A percentile compares a stretch with the other conserved stretches of the same genome.
phyloP scores from a whole-genome alignment of 2,113 vertebrate species.

The Lepus americanus region DNA sequence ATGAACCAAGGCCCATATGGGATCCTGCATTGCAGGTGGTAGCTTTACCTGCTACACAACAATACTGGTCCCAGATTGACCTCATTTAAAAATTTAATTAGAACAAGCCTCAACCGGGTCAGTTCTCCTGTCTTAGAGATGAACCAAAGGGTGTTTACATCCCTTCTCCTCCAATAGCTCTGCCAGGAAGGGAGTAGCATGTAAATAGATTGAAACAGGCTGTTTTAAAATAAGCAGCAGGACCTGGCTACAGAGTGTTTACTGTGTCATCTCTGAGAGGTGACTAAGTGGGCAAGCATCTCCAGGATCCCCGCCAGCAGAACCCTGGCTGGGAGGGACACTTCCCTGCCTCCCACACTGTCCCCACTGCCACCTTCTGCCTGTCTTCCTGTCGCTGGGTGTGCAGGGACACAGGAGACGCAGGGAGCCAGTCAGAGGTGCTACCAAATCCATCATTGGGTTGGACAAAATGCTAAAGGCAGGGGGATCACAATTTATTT shows the following conservation, averaged over 20 bases:
- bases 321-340: not conserved
- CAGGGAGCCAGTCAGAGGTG: not conserved
- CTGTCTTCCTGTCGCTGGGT: not conserved
- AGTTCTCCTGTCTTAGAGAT: not conserved
- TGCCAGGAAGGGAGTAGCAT: conserved; percentile 14
- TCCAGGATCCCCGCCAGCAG: not conserved
- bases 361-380: not conserved
- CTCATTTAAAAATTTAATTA: not conserved
- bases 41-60: too few species aligned
- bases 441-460: too few species aligned
- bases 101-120: not conserved
- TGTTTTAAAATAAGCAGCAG: conserved; percentile 61
- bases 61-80: not conserved
- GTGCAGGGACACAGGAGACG: not conserved
- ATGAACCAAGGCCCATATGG: too few species aligned
- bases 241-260: conserved; percentile 52
- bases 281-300: conserved; percentile 59
- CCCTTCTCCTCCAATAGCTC: not conserved
- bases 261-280: conserved; percentile 42
- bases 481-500: not conserved
- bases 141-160: not conserved
- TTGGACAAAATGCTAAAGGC: not conserved
- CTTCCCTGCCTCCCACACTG: not conserved
- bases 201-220: not conserved
- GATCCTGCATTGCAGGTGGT: too few species aligned